Base-by-base conservation (phyloP, 2,113 vertebrate genomes). In the Dipodomys spectabilis region DNA sequence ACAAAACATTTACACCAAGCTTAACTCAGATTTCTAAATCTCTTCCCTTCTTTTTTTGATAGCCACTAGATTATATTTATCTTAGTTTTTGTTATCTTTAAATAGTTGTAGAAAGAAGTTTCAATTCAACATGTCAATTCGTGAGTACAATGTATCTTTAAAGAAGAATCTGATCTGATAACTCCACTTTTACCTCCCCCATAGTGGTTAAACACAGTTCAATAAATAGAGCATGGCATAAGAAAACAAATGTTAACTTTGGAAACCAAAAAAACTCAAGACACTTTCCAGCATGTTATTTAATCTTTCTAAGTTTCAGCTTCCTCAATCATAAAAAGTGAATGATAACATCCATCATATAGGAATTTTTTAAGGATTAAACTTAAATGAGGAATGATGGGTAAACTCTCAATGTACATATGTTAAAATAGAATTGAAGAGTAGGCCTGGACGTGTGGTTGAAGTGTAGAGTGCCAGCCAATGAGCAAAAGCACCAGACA, bases 221-320 rank as follows among this genome's bases (percentile, higher is more conserved):
- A 89, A n/a, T 78, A 95, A 82, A 88, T 5, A 75, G 19, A 93
- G 68, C 30, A 85, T 5, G 27, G 22, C 60, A 75, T 30, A 82
- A 95, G 5, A 71, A 82, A 82, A 82, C 92, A 3, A 75, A 62
- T 15, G n/a, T 44, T 27, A 57, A 60, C 35, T 53, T 68, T 44
- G 20, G 49, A 84, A 28, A 74, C 25, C 57, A 86, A 88, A 91
- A 19, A 92, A 78, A 19, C 1, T 44, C 23, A 67, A 32, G 73
- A 11, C n/a, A 90, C 32, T 57, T 86, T 93, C n/a, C 32, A 93
- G 15, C 30, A 91, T 93, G 57, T 86, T 89, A 62, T 60, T 83
- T 82, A 80, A 92, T 79, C 22, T 57, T 87, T 73, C 81, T 74
- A 73, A 90, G 57, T 72, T 30, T 90, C 44, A 39, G 44, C 81